Percentiles rank a stretch among this genome's conserved stretches.
phyloP scores from a whole-genome alignment of 2,888 invertebrate genomes.

The Dasysyrphus albostriatus region DNA sequence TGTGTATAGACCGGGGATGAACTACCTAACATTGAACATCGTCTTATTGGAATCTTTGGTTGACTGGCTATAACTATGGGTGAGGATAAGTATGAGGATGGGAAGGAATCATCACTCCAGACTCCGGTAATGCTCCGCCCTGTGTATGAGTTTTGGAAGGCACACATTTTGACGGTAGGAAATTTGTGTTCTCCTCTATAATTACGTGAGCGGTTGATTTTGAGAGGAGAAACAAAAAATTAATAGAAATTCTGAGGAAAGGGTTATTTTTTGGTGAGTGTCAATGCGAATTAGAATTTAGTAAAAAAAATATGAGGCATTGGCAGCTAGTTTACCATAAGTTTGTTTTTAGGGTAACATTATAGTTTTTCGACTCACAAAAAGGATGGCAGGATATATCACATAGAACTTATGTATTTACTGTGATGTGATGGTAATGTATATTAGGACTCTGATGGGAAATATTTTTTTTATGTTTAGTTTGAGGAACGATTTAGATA shows the following conservation, averaged over 20 bases:
- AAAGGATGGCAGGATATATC: conserved; percentile 22
- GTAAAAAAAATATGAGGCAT: conserved; percentile 1
- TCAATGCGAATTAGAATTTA: conserved; percentile 40
- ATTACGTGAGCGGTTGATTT: conserved; percentile 58
- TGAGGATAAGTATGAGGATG: conserved; percentile 22
- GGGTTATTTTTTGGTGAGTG: conserved; percentile 56
- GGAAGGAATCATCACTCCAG: conserved; percentile 50
- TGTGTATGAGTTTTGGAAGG: conserved; percentile 48
- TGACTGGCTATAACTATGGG: conserved; percentile 35
- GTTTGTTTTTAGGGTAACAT: conserved; percentile 30
- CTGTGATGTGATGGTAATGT: conserved; percentile 1
- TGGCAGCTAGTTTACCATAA: background rate
- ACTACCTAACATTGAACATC: conserved; percentile 13
- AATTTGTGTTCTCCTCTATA: conserved; percentile 42
- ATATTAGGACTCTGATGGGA: conserved; percentile 16
- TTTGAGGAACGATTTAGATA: conserved; percentile 4
- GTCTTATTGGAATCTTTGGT: conserved; percentile 69
- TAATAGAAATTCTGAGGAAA: conserved; percentile 22
- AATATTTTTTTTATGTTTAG: conserved; percentile 17
- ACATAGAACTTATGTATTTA: conserved; percentile 30
- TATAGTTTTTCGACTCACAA: conserved; percentile 13
- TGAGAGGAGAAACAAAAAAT: conserved; percentile 30
- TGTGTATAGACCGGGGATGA: conserved; percentile 36
- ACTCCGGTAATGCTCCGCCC: conserved; percentile 69
- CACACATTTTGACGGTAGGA: conserved; percentile 32